A percentile compares a stretch with the other conserved stretches of the same genome.
phyloP scores from a whole-genome alignment of 2,113 vertebrate genomes.

The Otus sunia region DNA sequence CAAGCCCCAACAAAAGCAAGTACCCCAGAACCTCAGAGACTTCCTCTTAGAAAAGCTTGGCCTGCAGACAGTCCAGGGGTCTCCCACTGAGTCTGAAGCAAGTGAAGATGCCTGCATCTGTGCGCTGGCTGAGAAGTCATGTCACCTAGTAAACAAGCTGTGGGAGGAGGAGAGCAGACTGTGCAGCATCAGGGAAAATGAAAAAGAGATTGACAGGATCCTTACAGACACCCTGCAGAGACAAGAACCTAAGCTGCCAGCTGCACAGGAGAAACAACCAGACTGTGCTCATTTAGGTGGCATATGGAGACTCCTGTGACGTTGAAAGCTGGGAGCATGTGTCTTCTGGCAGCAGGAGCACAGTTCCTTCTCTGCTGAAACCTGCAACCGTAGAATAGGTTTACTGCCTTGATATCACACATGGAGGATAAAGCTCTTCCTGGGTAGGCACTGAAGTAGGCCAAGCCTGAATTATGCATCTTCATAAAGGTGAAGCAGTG shows the following conservation, averaged over 20 bases:
- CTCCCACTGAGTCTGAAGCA: neutral
- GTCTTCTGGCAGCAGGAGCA: neutral
- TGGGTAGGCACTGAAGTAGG: fast-evolving
- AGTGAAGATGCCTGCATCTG: neutral
- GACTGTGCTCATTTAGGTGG: neutral
- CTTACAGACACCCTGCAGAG: neutral
- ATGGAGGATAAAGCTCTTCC: neutral
- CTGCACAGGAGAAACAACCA: neutral
- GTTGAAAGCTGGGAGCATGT: neutral
- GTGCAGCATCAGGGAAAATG: neutral
- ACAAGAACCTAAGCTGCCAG: neutral
- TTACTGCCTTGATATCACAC: neutral
- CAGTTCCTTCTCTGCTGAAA: neutral
- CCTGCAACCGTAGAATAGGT: neutral
- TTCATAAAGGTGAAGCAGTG: neutral
- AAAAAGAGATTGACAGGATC: neutral
- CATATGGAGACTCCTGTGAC: neutral
- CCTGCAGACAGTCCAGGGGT: neutral
- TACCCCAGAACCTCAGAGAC: neutral
- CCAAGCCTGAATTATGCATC: neutral
- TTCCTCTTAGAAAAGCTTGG: neutral
- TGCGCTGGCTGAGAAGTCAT: neutral
- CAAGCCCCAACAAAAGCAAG: neutral
- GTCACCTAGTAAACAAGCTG: neutral
- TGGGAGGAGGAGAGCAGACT: neutral